Conservation (phyloP, 1,140 invertebrate species). For the Lepidotrigona ventralis region DNA sequence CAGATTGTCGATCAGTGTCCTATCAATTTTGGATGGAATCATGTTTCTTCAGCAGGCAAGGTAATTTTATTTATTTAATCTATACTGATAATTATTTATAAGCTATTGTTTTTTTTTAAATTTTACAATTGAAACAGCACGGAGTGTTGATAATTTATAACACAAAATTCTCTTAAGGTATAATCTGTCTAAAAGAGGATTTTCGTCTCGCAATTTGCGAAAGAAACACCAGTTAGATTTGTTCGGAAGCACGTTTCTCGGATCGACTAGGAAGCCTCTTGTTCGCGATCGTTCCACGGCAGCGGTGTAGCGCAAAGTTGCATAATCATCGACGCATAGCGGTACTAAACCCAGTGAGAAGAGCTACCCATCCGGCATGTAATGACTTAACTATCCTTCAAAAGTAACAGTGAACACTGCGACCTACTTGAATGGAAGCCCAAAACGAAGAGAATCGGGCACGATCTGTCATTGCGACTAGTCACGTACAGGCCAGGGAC, state of each 20-base stretch:
- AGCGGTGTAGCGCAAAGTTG: conserved; percentile 50
- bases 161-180: too few relatives aligned
- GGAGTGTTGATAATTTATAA: too few relatives aligned
- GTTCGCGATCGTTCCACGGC: conserved; percentile 16
- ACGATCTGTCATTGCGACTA: conserved; percentile 10
- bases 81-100: too few relatives aligned
- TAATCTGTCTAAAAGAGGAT: neutral
- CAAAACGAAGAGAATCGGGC: conserved; percentile 23
- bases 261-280: neutral
- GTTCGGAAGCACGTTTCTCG: neutral
- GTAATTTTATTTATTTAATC: too few relatives aligned
- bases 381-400: conserved; percentile 48
- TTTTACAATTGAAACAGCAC: too few relatives aligned
- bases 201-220: neutral
- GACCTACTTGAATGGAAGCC: neutral
- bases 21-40: too few relatives aligned
- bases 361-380: conserved; percentile 39
- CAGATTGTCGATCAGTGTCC: too few relatives aligned
- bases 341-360: conserved; percentile 26
- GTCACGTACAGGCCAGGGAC: conserved; percentile 4
- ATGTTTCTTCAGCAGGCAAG: too few relatives aligned
- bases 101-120: too few relatives aligned
- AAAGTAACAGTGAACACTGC: conserved; percentile 36
- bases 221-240: neutral
- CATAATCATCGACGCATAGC: conserved; percentile 55